Evolutionary conservation across 2,888 invertebrate species (phyloP).

Genomic region (Cerastoderma edule): DNA sequence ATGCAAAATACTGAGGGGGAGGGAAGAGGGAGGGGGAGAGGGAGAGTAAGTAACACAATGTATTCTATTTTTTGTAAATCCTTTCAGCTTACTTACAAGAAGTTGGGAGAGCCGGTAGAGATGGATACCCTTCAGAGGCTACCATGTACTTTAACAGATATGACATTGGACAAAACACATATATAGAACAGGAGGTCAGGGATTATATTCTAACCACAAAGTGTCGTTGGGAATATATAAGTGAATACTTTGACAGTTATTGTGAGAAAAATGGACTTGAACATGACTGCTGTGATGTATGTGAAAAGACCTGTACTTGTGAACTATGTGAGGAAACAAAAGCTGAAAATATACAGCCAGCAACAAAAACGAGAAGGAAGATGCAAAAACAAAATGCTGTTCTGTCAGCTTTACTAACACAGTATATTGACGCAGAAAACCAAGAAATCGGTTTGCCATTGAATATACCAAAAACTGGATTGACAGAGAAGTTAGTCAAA

Average conservation of each 20-base stretch:
- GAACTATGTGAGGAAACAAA: no score
- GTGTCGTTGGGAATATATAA: constrained; percentile 14
- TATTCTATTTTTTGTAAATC: no score
- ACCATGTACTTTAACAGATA: constrained; percentile 22
- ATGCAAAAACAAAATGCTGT: not conserved
- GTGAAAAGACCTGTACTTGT: not conserved
- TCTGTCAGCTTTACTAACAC: no score
- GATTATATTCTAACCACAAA: not conserved
- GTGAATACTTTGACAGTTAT: constrained; percentile 10
- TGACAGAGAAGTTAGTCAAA: not conserved
- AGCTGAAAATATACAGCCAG: not conserved
- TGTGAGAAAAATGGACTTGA: not conserved
- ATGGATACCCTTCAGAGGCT: constrained; percentile 18
- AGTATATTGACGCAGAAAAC: not conserved
- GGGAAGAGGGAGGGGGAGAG: no score
- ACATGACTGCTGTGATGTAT: not conserved
- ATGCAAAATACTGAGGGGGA: no score
- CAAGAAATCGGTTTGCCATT: not conserved
- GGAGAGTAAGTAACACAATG: no score
- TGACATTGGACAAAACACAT: constrained; percentile 16
- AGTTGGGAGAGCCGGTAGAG: constrained; percentile 30
- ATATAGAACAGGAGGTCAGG: not conserved
- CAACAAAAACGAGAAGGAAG: not conserved
- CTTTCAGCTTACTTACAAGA: constrained; percentile 34
- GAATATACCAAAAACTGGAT: not conserved